These are phyloP conservation scores for Atherinomorus stipes DNA, from an alignment of 2,113 vertebrate genomes.

Conservation along the genomic window DNA sequence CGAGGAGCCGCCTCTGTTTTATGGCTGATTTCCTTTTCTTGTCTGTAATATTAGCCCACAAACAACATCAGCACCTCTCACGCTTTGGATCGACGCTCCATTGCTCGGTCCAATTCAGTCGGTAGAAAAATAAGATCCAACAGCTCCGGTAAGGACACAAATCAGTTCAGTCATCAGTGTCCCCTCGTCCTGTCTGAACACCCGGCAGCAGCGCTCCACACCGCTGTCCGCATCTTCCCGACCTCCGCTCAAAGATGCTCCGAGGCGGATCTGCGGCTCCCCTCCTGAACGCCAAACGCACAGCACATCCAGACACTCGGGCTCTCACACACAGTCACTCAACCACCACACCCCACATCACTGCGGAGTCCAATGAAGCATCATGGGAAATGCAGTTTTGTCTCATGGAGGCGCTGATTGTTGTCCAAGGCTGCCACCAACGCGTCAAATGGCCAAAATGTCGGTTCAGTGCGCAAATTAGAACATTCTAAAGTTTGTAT, in stretches of 20 bases:
- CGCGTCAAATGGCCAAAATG: background rate
- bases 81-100: conserved; percentile 63
- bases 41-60: conserved; percentile 40
- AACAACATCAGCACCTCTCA: conserved; percentile 56
- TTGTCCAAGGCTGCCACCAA: conserved; percentile 47
- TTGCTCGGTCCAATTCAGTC: conserved; percentile 41
- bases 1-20: conserved; percentile 10
- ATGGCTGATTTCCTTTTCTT: conserved; percentile 37
- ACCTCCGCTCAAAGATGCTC: conserved; percentile 65
- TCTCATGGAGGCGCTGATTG: background rate
- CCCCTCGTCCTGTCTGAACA: conserved; percentile 4
- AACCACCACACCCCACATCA: conserved; percentile 78
- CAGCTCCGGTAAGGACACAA: conserved; percentile 23
- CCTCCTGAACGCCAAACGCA: conserved; percentile 21
- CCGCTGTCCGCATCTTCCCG: conserved; percentile 52
- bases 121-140: conserved; percentile 25
- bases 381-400: conserved; percentile 72
- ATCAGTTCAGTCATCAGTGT: conserved; percentile 1
- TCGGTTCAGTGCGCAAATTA: background rate
- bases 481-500: background rate
- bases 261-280: conserved; percentile 26
- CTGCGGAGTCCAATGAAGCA: conserved; percentile 71
- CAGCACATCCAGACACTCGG: conserved; percentile 14
- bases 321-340: conserved; percentile 51
- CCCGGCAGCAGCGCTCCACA: conserved; percentile 33